These are phyloP conservation scores for Prenolepis imparis DNA, from an alignment of 2,888 invertebrate genomes.

Conservation along the genomic window DNA sequence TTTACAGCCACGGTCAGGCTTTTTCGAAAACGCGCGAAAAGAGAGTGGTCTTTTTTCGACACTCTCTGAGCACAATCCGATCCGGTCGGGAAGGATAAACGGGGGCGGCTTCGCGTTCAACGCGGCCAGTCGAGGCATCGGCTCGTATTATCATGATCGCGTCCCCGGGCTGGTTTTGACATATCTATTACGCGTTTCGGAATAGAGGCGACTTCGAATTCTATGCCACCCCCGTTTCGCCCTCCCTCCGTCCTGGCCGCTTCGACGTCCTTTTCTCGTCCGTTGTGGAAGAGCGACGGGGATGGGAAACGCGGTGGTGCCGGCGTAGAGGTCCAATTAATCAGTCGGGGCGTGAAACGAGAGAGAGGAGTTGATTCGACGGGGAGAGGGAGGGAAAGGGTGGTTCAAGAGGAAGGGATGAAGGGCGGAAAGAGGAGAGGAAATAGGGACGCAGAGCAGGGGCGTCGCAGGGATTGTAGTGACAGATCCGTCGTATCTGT, in stretches of 20 bases:
- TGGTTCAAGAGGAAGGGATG: background rate
- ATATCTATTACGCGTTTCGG: slow-evolving; percentile 85
- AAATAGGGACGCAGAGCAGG: slow-evolving; percentile 29
- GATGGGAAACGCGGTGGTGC: slow-evolving; percentile 58
- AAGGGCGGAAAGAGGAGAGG: slow-evolving; percentile 41
- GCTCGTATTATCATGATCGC: slow-evolving; percentile 84
- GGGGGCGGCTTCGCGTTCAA: slow-evolving; percentile 7
- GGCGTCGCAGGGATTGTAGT: slow-evolving; percentile 81
- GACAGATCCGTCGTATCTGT: slow-evolving; percentile 84
- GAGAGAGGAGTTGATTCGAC: slow-evolving; percentile 66
- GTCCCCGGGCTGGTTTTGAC: slow-evolving; percentile 84
- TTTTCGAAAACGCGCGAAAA: background rate
- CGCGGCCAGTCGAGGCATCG: slow-evolving; percentile 70
- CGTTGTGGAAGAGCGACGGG: slow-evolving; percentile 52
- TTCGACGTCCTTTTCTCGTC: slow-evolving; percentile 41
- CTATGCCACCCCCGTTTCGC: slow-evolving; percentile 68
- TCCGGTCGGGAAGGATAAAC: slow-evolving; percentile 31
- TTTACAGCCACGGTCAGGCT: slow-evolving; percentile 12
- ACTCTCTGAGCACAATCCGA: slow-evolving; percentile 4
- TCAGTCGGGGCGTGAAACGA: slow-evolving; percentile 85
- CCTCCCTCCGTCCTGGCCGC: background rate
- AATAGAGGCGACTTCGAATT: slow-evolving; percentile 84
- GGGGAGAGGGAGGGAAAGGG: background rate
- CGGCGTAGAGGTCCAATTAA: slow-evolving; percentile 83
- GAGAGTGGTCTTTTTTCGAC: slow-evolving; percentile 16